Base-by-base conservation (phyloP, 1,140 invertebrate genomes). In the Drosophila repleta region DNA sequence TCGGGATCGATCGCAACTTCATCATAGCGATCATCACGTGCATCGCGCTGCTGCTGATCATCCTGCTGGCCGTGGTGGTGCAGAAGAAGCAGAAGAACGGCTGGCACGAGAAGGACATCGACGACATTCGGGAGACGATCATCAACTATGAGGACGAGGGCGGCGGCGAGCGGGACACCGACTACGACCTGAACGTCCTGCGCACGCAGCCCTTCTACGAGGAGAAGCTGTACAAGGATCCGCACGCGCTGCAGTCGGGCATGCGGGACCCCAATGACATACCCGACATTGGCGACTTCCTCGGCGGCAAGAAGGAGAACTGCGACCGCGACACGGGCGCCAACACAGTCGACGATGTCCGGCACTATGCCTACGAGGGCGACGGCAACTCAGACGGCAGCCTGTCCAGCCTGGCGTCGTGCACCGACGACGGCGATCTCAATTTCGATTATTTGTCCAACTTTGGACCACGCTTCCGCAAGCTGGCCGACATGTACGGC, bases 91-190 rank as follows among this genome's bases (percentile, higher is more conserved):
- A 96, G 76, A 95, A 96, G 8, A 96, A 98, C 87, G 97, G 97
- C 64, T 94, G 96, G 77, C 95, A 97, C 32, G 94, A 95, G 84
- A 98, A 98, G 90, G 97, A 99, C 85, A 95, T 97, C 76, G 98
- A 99, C 90, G 98, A 99, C 90, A 98, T 99, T 35, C 93, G 98
- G 70, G 98, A 99, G 92, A 99, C 98, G 84, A 99, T 99, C 70
- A 98, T 99, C 68, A 97, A 97, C 81, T 99, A 99, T 88, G 97
- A 98, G 91, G 98, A 99, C 82, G 98, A 99, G 93, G 98, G 98
- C 37, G 98, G 97, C 84, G 98, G 98, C 76, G 98, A 99, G 92
- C 96, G 97, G 13, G 98, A 99, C 88, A 96, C 97, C 1, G 97
- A 96, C 5, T 99, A 97, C 91, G 98, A 99, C 91, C 94, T 99